Evolutionary conservation across 2,797 vertebrate species (phyloP).

Genomic region (Thaleichthys pacificus): DNA sequence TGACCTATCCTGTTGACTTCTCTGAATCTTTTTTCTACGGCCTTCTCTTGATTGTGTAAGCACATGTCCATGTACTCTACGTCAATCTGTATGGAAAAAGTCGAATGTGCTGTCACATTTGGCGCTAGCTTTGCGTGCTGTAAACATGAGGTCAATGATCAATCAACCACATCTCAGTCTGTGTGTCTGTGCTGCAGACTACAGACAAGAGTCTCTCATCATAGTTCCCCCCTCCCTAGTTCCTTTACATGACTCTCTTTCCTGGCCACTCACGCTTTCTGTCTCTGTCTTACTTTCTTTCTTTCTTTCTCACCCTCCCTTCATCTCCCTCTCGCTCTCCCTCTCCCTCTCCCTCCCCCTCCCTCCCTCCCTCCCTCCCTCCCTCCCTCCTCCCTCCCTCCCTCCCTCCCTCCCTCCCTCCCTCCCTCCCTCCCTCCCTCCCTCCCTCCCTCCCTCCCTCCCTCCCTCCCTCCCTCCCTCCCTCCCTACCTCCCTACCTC

Average conservation of each 20-base stretch:
- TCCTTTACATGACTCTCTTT: neutral
- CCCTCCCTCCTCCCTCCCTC: neutral
- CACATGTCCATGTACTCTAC: neutral
- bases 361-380: neutral
- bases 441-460: neutral
- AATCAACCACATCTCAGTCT: neutral
- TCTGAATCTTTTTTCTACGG: slow-evolving; percentile 72
- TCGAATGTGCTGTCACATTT: neutral
- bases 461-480: neutral
- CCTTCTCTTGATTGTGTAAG: slow-evolving; percentile 77
- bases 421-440: neutral
- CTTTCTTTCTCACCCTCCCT: neutral
- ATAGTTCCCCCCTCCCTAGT: neutral
- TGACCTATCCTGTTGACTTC: slow-evolving; percentile 75
- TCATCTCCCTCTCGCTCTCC: neutral
- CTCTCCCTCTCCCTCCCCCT: neutral
- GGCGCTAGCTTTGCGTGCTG: neutral
- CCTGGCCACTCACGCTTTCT: neutral
- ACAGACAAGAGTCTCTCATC: neutral
- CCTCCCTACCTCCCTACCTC: neutral
- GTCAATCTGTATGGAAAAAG: neutral
- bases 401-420: slow-evolving; percentile 25
- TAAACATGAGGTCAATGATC: neutral
- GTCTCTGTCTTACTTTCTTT: neutral
- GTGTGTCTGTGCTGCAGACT: no score